Evolutionary conservation across 1,140 invertebrate genomes (phyloP).

Genomic region (Pogonomyrmex barbatus): DNA sequence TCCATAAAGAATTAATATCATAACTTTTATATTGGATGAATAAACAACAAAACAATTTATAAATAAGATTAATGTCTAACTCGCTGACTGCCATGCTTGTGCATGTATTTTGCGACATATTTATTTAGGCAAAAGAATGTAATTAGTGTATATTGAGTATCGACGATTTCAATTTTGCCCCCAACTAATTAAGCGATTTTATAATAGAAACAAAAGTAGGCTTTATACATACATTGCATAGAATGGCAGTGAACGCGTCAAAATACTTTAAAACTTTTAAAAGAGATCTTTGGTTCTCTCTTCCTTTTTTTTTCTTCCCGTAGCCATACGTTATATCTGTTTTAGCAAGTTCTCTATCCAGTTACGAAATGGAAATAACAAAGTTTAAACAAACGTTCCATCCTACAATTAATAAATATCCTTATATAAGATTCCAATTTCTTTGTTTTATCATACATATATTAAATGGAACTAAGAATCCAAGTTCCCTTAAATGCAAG

Average conservation of each 20-base stretch:
- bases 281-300: slow-evolving; percentile 68
- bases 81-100: slow-evolving; percentile 72
- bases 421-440: slow-evolving; percentile 41
- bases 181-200: slow-evolving; percentile 41
- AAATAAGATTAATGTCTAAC: slow-evolving; percentile 57
- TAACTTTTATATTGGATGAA: background rate
- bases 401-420: slow-evolving; percentile 45
- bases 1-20: slow-evolving; percentile 4
- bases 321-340: slow-evolving; percentile 59
- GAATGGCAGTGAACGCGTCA: slow-evolving; percentile 76
- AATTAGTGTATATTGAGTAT: slow-evolving; percentile 31
- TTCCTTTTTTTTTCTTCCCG: background rate
- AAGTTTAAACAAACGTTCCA: slow-evolving; percentile 63
- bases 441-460: slow-evolving; percentile 39
- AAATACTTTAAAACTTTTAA: slow-evolving; percentile 69
- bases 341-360: slow-evolving; percentile 68
- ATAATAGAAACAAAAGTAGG: slow-evolving; percentile 47
- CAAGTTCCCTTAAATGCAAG: slow-evolving; percentile 57
- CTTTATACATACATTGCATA: slow-evolving; percentile 69
- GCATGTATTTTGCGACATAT: slow-evolving; percentile 59
- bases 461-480: slow-evolving; percentile 51
- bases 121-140: slow-evolving; percentile 49
- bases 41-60: background rate
- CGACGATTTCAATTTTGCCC: slow-evolving; percentile 27
- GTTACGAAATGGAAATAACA: slow-evolving; percentile 62